Evolutionary conservation across 2,113 vertebrate genomes (phyloP).

Genomic region (Cavia porcellus): DNA sequence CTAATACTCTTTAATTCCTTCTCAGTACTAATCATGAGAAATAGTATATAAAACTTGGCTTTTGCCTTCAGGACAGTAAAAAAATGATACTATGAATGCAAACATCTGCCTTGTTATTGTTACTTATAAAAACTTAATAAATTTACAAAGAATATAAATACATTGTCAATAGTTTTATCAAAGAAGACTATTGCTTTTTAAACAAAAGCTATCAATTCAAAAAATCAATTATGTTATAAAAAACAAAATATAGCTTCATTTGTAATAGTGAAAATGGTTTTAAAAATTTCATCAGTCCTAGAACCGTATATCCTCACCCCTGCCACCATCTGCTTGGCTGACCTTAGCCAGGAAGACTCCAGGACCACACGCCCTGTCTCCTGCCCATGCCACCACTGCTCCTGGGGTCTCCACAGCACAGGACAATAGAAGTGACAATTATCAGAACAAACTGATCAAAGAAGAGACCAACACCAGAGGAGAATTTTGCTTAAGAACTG

Average conservation of each 20-base stretch:
- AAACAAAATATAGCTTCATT: neutral
- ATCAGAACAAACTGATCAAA: neutral
- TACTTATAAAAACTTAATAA: neutral
- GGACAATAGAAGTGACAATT: neutral
- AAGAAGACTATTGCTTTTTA: neutral
- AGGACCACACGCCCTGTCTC: neutral
- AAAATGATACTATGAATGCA: neutral
- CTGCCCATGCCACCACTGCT: neutral
- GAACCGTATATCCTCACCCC: neutral
- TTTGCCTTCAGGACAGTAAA: neutral
- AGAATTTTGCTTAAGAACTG: neutral
- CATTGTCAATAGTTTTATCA: constrained; percentile 1
- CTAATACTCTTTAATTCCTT: neutral
- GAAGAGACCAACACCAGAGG: neutral
- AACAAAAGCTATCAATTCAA: neutral
- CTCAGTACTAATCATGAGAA: neutral
- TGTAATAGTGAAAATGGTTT: neutral
- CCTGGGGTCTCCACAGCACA: neutral
- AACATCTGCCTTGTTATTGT: neutral
- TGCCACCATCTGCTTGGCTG: neutral
- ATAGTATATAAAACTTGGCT: neutral
- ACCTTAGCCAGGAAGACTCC: neutral
- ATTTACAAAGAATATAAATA: constrained; percentile 32
- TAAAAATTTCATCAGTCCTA: neutral
- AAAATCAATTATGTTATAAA: neutral